Evolutionary conservation across 2,888 invertebrate species (phyloP).

Genomic region (Erebia ligea): DNA sequence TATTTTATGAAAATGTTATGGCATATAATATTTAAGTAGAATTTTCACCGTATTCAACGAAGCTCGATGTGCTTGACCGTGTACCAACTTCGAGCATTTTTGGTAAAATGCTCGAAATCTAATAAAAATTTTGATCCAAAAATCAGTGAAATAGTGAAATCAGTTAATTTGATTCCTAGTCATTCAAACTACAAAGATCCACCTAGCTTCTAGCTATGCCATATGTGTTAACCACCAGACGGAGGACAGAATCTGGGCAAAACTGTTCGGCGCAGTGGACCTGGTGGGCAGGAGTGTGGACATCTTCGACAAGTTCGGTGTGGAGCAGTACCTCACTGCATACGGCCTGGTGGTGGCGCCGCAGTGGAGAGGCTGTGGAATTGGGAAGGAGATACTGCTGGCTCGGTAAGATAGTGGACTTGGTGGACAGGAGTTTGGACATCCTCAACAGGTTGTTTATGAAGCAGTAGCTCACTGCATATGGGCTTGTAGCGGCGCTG

Average conservation of each 20-base stretch:
- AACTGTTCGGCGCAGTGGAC: constrained; percentile 74
- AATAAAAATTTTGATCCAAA: too few relatives aligned
- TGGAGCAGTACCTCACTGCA: constrained; percentile 71
- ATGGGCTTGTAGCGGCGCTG: constrained; percentile 74
- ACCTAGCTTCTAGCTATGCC: too few relatives aligned
- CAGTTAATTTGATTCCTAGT: too few relatives aligned
- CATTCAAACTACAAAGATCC: too few relatives aligned
- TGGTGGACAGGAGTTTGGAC: constrained; percentile 63
- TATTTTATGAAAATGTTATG: too few relatives aligned
- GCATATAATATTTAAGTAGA: too few relatives aligned
- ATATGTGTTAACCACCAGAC: constrained; percentile 50
- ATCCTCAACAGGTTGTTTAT: constrained; percentile 69
- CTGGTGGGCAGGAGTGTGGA: constrained; percentile 65
- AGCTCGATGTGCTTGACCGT: too few relatives aligned
- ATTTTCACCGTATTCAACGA: too few relatives aligned
- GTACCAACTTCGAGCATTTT: too few relatives aligned
- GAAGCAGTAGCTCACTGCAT: constrained; percentile 69
- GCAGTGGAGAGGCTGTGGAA: constrained; percentile 67
- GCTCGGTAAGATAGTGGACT: constrained; percentile 59
- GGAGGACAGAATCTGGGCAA: constrained; percentile 68
- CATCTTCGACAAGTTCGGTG: constrained; percentile 63
- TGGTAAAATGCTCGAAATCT: too few relatives aligned
- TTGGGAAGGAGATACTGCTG: constrained; percentile 69
- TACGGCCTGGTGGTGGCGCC: constrained; percentile 76
- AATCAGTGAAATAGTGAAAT: too few relatives aligned